Conservation (phyloP, 2,888 invertebrate genomes). For the Nezara viridula region DNA sequence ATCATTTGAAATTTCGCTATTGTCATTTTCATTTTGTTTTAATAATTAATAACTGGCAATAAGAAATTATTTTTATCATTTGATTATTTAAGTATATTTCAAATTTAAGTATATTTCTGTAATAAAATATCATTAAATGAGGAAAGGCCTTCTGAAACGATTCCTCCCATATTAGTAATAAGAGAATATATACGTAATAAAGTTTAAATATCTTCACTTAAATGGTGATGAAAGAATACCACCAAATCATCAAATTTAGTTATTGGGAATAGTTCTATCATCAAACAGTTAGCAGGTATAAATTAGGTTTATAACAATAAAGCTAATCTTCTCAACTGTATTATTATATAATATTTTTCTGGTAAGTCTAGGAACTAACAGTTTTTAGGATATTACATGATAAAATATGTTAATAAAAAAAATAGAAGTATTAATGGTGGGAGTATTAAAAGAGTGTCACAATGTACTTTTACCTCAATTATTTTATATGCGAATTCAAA, state of each 20-base stretch:
- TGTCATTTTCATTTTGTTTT: not conserved
- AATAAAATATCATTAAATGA: not conserved
- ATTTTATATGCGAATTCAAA: not conserved
- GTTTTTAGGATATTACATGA: not conserved
- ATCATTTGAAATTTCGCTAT: not conserved
- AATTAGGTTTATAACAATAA: not conserved
- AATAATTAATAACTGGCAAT: not conserved
- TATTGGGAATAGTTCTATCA: not conserved
- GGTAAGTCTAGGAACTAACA: not conserved
- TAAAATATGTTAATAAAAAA: not conserved
- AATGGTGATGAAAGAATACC: not conserved
- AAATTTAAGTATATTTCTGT: not conserved
- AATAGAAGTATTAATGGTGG: conserved; percentile 3
- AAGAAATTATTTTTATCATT: not conserved
- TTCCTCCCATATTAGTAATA: not conserved
- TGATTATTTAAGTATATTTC: not conserved
- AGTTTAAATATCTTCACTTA: not conserved
- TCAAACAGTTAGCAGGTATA: not conserved
- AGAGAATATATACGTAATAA: not conserved
- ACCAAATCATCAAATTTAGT: not conserved
- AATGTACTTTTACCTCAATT: conserved; percentile 5
- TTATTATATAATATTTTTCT: not conserved
- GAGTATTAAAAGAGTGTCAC: not conserved
- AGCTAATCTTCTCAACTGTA: not conserved
- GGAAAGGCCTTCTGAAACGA: not conserved